A percentile compares a stretch with the other conserved stretches of the same genome.
These are phyloP conservation scores for Epizoanthus scotinus DNA, from an alignment of 92 coral and sea anemone species.

Conservation along the genomic window DNA sequence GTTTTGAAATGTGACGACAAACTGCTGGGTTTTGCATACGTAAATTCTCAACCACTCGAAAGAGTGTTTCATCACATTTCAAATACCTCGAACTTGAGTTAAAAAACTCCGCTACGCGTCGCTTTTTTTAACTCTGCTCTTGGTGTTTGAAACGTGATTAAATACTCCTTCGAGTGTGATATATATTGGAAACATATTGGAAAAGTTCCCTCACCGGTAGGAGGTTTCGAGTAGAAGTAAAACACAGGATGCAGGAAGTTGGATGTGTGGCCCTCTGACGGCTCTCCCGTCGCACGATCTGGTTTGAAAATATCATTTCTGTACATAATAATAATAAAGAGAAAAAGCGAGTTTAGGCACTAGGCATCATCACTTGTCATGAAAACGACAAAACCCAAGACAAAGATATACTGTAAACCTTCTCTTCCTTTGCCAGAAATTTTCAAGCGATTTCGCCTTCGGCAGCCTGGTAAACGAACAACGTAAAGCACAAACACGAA, in stretches of 20 bases:
- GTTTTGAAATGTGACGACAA: too few relatives aligned
- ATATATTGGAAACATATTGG: neutral
- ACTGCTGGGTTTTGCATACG: too few relatives aligned
- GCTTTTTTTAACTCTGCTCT: too few relatives aligned
- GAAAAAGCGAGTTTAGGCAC: neutral
- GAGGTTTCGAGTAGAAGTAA: conserved; percentile 82
- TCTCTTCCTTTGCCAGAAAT: neutral
- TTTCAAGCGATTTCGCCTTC: neutral
- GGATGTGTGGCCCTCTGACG: conserved; percentile 80
- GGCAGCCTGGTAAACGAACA: neutral
- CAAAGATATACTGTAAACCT: neutral
- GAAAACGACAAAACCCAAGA: neutral
- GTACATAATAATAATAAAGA: neutral
- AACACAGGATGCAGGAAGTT: conserved; percentile 97
- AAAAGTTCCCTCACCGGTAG: conserved; percentile 52
- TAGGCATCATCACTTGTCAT: neutral
- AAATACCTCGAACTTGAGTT: too few relatives aligned
- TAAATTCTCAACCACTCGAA: too few relatives aligned
- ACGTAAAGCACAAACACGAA: too few relatives aligned
- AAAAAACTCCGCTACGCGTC: too few relatives aligned
- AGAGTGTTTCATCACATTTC: too few relatives aligned
- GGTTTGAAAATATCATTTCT: conserved; percentile 86
- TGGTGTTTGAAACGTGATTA: too few relatives aligned
- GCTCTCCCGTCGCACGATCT: conserved; percentile 89
- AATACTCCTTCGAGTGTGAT: too few relatives aligned